A percentile compares a stretch with the other conserved stretches of the same genome.
Conservation (phyloP, 1,140 invertebrate genomes). For the Zaprionus inermis region DNA sequence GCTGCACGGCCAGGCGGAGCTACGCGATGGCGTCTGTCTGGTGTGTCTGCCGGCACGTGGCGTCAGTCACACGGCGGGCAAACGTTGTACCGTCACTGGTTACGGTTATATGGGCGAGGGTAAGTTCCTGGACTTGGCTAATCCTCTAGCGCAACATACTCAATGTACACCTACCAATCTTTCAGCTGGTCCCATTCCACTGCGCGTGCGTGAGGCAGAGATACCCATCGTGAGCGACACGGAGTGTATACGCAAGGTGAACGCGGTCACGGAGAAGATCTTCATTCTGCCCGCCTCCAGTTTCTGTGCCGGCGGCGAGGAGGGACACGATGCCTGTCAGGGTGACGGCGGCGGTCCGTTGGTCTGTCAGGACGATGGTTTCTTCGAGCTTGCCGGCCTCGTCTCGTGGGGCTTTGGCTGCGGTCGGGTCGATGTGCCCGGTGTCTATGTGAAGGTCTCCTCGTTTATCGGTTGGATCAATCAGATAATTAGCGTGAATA, state of each 20-base stretch:
- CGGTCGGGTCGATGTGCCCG: conserved; percentile 93
- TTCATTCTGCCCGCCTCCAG: conserved; percentile 96
- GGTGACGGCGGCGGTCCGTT: conserved; percentile 96
- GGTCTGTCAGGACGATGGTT: conserved; percentile 96
- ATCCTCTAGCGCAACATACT: too few relatives aligned
- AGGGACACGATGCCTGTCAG: conserved; percentile 97
- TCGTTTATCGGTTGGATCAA: conserved; percentile 98
- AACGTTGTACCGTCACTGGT: conserved; percentile 95
- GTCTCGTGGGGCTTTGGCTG: conserved; percentile 95
- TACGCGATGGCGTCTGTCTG: conserved; percentile 92
- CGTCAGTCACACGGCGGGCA: conserved; percentile 93
- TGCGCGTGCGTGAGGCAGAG: conserved; percentile 94
- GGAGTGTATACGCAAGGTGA: conserved; percentile 95
- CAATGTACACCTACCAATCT: neutral
- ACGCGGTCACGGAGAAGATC: conserved; percentile 96
- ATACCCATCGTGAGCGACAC: conserved; percentile 97
- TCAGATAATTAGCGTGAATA: conserved; percentile 98
- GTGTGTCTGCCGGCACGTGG: conserved; percentile 92
- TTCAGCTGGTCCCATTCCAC: conserved; percentile 94
- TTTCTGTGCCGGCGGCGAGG: conserved; percentile 96
- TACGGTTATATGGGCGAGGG: conserved; percentile 98
- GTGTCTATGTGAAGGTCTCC: conserved; percentile 97
- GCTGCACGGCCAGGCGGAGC: conserved; percentile 94
- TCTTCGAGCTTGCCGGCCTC: conserved; percentile 95
- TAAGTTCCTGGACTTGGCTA: conserved; percentile 81